These are phyloP conservation scores for Caenorhabditis uteleia DNA, from an alignment of 2,888 invertebrate species.

Conservation along the genomic window DNA sequence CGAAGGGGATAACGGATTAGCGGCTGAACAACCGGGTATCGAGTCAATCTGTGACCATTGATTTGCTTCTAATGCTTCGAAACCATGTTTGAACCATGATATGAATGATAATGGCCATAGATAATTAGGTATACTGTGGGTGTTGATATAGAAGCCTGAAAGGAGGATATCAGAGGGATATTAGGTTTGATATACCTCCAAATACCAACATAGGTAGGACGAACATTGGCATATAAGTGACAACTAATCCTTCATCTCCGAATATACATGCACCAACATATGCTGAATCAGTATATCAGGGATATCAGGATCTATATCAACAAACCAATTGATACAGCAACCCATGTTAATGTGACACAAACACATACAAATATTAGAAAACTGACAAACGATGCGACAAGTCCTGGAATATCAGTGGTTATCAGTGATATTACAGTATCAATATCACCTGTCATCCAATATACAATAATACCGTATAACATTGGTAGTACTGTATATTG, in stretches of 20 bases:
- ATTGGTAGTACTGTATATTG: constrained; percentile 84
- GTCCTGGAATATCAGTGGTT: constrained; percentile 13
- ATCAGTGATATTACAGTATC: not conserved
- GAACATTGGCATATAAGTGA: constrained; percentile 59
- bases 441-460: constrained; percentile 82
- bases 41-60: constrained; percentile 48
- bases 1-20: constrained; percentile 24
- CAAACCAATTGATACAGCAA: constrained; percentile 58
- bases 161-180: not conserved
- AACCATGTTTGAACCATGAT: constrained; percentile 64
- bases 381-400: constrained; percentile 6
- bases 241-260: constrained; percentile 56
- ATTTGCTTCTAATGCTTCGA: constrained; percentile 58
- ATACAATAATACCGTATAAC: constrained; percentile 82
- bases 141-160: constrained; percentile 58
- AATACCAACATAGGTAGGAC: constrained; percentile 60
- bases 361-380: constrained; percentile 52
- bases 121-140: constrained; percentile 52
- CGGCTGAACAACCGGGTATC: not conserved
- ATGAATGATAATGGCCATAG: constrained; percentile 46
- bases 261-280: constrained; percentile 60
- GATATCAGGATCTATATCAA: not conserved
- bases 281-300: constrained; percentile 36
- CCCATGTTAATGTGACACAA: constrained; percentile 48
- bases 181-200: constrained; percentile 36